Evolutionary conservation across 2,797 vertebrate genomes (phyloP), one percentile per base, ranked within the genome.

Genomic region (Adelosebastes latens): DNA sequence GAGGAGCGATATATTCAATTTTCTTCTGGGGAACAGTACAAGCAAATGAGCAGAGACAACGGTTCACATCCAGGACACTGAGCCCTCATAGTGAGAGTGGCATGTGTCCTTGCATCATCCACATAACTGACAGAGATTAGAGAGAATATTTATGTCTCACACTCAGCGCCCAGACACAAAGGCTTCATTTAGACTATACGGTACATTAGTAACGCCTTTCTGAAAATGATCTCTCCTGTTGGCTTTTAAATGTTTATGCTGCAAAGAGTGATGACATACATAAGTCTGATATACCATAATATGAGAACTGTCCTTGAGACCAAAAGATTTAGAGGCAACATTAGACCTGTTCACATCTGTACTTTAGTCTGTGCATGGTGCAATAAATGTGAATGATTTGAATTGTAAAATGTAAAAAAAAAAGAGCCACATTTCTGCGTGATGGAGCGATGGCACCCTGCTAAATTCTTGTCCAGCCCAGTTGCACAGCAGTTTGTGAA

Each of bases 1-100:
- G 74, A 87, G 75, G 75, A 84, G 85, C 75, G 55, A 87, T 77
- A 89, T 89, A 89, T 89, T 82, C 76, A 84, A 79, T 91, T 88
- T 92, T 84, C 77, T 83, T 76, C 64, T 36, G 49, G 72, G 62
- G 52, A 77, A 79, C 72, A 77, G 79, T 65, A 16, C 13, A 59
- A 82, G 75, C 62, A 79, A 86, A 77, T 39, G 55, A 56, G 75
- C 74, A 55, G 71, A 91, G 80, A 82, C 63, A 36, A 65, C 55
- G 53, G 77, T 70, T 86, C 79, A 76, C 61, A 79, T 87, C 77
- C 72, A 79, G 83, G 79, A 86, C 62, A 60, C 67, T 46, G 55
- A 72, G 65, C 63, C 36, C 34, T 64, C 6, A n/a, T 22, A 52
- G 49, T 60, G 76, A 72, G 42, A 31, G 24, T 42, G 36, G 39